phyloP scores from a whole-genome alignment of 2,888 invertebrate genomes.

The Invenusta paracnida region DNA sequence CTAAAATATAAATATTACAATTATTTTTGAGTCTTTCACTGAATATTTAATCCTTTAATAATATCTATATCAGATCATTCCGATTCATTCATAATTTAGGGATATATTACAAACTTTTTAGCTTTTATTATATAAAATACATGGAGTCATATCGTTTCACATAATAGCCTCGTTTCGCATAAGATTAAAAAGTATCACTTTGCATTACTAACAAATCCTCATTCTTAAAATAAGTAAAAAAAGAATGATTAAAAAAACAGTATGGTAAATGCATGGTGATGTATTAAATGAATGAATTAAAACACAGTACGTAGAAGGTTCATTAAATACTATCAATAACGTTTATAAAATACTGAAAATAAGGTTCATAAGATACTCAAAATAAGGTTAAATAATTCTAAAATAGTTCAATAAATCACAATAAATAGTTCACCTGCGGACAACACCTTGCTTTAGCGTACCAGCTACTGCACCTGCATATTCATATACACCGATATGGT shows the following conservation, averaged over 20 bases:
- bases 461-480: constrained; percentile 21
- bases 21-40: too few relatives aligned
- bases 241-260: background rate
- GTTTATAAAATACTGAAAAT: background rate
- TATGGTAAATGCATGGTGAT: background rate
- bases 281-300: background rate
- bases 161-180: background rate
- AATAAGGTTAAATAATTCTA: background rate
- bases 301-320: constrained; percentile 22
- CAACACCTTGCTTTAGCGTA: constrained; percentile 7
- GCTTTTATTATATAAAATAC: background rate
- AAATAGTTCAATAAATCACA: background rate
- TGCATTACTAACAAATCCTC: background rate
- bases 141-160: background rate
- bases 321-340: background rate
- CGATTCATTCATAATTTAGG: too few relatives aligned
- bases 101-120: too few relatives aligned
- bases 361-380: constrained; percentile 14
- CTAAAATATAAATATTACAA: too few relatives aligned
- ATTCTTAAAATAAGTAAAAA: background rate
- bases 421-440: background rate
- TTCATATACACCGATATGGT: constrained; percentile 23
- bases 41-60: too few relatives aligned
- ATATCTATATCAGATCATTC: too few relatives aligned
- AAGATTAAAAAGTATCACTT: background rate